phyloP scores from a whole-genome alignment of 2,888 invertebrate species.

The Yponomeuta sedellus region DNA sequence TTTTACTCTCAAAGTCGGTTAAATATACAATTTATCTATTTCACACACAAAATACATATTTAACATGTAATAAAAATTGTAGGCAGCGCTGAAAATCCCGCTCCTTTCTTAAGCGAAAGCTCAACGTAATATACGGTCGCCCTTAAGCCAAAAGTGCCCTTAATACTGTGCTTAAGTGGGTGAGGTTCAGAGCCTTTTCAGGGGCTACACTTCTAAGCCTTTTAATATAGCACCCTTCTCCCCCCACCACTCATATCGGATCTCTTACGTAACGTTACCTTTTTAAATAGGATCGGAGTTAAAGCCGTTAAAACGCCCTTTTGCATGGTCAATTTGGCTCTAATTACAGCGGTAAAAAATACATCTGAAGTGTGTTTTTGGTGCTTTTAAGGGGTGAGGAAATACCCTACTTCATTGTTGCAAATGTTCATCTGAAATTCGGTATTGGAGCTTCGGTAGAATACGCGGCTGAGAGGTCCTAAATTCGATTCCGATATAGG shows the following conservation, averaged over 20 bases:
- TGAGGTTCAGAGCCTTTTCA: slow-evolving; percentile 70
- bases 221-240: slow-evolving; percentile 68
- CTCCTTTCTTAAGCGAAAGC: slow-evolving; percentile 33
- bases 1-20: background rate
- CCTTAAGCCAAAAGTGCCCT: slow-evolving; percentile 68
- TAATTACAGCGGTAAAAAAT: slow-evolving; percentile 13
- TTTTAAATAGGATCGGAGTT: slow-evolving; percentile 54
- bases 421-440: no score
- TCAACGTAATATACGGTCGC: slow-evolving; percentile 61
- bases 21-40: background rate
- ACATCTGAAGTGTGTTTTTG: background rate
- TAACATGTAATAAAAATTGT: background rate
- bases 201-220: slow-evolving; percentile 71
- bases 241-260: slow-evolving; percentile 48
- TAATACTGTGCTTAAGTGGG: slow-evolving; percentile 73
- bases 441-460: no score
- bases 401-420: background rate
- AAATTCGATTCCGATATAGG: no score
- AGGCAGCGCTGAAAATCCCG: background rate
- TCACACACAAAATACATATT: background rate
- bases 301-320: slow-evolving; percentile 23
- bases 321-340: slow-evolving; percentile 12
- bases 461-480: no score
- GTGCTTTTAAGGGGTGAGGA: background rate
- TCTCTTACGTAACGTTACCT: slow-evolving; percentile 48